Base-by-base conservation (phyloP, 2,797 vertebrate species). In the Hydrolagus colliei region DNA sequence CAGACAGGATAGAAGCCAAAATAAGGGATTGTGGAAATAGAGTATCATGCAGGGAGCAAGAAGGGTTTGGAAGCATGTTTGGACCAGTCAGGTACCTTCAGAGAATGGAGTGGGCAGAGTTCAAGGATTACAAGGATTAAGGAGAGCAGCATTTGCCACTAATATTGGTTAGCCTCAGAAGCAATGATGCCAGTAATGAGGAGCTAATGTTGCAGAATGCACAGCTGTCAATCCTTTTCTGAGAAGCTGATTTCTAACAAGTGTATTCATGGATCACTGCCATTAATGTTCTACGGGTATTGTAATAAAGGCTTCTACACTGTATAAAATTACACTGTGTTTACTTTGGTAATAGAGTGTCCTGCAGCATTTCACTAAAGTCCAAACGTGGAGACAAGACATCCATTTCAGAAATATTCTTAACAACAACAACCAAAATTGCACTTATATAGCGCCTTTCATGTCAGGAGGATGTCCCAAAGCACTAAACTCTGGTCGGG, bases 221-320 rank as follows among this genome's bases (percentile, higher is more conserved):
- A 68, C 79, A 68, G 79, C 79, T 68, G 16, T 68, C 32, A 68
- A 68, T 41, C 16, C 32, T 35, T 9, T 65, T 82, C 68, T 20
- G 14, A 82, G 32, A 82, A 68, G 79, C 79, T 12, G 27, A 82
- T 82, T 82, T 82, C 22, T 68, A 52, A 68, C 68, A 68, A 2
- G 67, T 41, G 22, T 27, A 32, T 68, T 82, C 32, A 82, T 14
- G 35, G 63, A 82, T 68, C 79, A 82, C 27, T 68, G 77, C 62
- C 52, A 62, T 41, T 62, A 68, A 16, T 41, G 63, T 41, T 82
- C 16, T 13, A 68, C 59, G 11, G 32, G 65, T 67, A 41, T 20
- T 68, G 32, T 18, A 82, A 82, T 12, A 4, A n/a, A 32, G 14
- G 35, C 5, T 9, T 80, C 32, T 65, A 79, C 12, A 62, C 16